Conservation (phyloP, 2,113 vertebrate genomes). For the Oncorhynchus gorbuscha region DNA sequence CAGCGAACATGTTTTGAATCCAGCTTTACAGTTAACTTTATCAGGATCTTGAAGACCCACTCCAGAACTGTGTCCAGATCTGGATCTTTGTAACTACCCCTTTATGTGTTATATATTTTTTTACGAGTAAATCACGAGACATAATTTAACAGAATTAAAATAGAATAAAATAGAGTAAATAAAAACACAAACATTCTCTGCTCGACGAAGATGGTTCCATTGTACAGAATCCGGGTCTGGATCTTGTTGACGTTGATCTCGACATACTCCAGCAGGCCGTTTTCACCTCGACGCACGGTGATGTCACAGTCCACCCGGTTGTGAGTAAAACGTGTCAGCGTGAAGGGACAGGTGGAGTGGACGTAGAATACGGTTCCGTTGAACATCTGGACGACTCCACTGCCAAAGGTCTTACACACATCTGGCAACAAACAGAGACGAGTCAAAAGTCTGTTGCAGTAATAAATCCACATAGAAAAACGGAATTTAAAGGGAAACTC, state of each 20-base stretch:
- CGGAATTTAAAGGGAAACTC: too few species aligned
- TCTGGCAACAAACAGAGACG: conserved; percentile 37
- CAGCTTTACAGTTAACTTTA: too few species aligned
- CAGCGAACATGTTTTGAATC: too few species aligned
- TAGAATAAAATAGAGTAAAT: not conserved
- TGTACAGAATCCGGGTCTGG: conserved; percentile 48
- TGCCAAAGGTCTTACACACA: conserved; percentile 69
- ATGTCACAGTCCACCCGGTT: conserved; percentile 58
- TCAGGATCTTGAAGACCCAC: too few species aligned
- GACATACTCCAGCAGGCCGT: conserved; percentile 52
- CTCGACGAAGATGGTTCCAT: conserved; percentile 57
- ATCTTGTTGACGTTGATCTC: conserved; percentile 69
- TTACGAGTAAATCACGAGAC: not conserved
- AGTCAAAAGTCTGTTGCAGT: too few species aligned
- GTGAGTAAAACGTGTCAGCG: conserved; percentile 63
- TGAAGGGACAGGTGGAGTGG: conserved; percentile 58
- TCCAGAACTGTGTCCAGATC: too few species aligned
- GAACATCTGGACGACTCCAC: conserved; percentile 63
- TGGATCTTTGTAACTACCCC: too few species aligned
- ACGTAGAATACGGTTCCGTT: conserved; percentile 45
- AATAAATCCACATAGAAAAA: not conserved
- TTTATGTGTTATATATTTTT: not conserved
- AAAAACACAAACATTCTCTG: conserved; percentile 46
- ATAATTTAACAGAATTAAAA: not conserved
- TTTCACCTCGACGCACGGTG: conserved; percentile 31